These are phyloP conservation scores for Ommatoiulus sabulosus DNA, from an alignment of 2,888 invertebrate genomes.

Conservation along the genomic window DNA sequence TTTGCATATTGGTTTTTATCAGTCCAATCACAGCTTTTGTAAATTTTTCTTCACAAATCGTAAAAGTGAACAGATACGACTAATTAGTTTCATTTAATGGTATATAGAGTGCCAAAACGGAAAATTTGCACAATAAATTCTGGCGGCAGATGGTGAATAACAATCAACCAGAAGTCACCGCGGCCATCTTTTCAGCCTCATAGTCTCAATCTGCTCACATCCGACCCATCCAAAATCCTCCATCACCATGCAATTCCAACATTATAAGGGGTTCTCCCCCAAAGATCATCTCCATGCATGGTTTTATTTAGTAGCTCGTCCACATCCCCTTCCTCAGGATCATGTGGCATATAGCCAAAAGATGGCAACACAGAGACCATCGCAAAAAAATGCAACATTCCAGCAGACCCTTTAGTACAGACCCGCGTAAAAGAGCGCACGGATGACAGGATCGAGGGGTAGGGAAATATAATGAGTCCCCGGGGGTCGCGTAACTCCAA, in stretches of 20 bases:
- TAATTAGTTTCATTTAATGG: too few relatives aligned
- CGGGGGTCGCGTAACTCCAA: background rate
- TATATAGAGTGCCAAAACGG: background rate
- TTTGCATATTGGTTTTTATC: too few relatives aligned
- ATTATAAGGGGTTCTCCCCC: background rate
- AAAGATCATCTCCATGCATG: slow-evolving; percentile 17
- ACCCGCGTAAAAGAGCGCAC: background rate
- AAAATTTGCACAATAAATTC: background rate
- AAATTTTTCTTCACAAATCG: too few relatives aligned
- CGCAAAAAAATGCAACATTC: slow-evolving; percentile 19
- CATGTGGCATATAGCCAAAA: background rate
- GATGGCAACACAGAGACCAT: background rate
- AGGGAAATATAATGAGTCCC: slow-evolving; percentile 43
- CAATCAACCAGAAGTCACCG: background rate
- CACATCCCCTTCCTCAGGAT: background rate
- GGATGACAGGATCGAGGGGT: background rate
- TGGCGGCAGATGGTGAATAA: background rate
- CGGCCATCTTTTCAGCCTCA: background rate
- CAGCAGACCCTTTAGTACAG: background rate
- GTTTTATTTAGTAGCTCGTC: background rate
- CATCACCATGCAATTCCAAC: background rate
- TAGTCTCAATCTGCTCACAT: background rate
- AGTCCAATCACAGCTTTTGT: too few relatives aligned
- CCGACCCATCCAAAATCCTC: background rate
- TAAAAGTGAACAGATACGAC: too few relatives aligned